phyloP scores from a whole-genome alignment of 2,113 vertebrate genomes.

The Tragelaphus strepsiceros region DNA sequence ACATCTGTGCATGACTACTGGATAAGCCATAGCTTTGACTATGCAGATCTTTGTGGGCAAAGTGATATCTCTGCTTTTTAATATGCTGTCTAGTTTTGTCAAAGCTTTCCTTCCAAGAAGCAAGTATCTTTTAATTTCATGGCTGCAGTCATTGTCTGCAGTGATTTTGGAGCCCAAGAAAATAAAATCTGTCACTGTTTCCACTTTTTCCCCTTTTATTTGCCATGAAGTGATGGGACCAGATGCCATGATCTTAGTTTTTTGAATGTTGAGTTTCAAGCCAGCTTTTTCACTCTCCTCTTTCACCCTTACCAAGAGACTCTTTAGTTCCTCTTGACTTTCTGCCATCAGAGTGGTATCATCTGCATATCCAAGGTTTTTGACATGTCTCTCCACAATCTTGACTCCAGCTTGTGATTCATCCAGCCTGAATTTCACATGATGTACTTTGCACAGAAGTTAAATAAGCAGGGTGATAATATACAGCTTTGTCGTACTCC shows the following conservation, averaged over 20 bases:
- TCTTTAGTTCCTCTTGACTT: neutral
- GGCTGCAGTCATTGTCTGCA: neutral
- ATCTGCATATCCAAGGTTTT: neutral
- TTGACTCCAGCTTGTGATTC: neutral
- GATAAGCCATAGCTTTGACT: neutral
- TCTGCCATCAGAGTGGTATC: neutral
- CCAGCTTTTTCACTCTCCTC: neutral
- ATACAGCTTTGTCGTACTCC: neutral
- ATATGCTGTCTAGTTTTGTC: neutral
- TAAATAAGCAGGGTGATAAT: neutral
- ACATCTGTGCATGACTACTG: neutral
- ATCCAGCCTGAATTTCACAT: neutral
- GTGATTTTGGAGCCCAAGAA: neutral
- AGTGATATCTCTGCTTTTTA: neutral
- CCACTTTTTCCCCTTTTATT: neutral
- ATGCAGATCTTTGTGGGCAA: neutral
- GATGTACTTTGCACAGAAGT: neutral
- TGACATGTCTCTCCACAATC: neutral
- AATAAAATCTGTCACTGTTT: neutral
- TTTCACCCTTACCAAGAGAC: neutral
- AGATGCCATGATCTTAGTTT: neutral
- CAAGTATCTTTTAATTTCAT: neutral
- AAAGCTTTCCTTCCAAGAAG: neutral
- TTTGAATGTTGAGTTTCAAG: neutral
- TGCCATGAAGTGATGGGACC: neutral